Evolutionary conservation across 2,113 vertebrate genomes (phyloP).

Genomic region (Erinaceus europaeus): DNA sequence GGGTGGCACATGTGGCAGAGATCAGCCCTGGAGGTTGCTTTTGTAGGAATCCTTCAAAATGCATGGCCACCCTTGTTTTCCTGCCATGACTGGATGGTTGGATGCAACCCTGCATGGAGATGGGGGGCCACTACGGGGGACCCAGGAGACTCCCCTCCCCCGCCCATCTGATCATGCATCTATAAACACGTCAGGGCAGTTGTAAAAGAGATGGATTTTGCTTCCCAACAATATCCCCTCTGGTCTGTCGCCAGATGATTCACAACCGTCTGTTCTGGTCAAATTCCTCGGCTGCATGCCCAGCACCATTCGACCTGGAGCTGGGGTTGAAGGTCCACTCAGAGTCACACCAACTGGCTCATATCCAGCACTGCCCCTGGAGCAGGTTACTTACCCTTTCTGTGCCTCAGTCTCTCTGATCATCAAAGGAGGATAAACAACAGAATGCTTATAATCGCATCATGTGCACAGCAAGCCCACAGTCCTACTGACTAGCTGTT

Average conservation of each 20-base stretch:
- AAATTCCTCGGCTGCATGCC: background rate
- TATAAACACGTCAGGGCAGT: constrained; percentile 56
- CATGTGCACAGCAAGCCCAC: no score
- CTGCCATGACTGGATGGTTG: no score
- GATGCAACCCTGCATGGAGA: background rate
- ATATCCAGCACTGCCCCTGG: background rate
- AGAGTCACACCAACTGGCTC: no score
- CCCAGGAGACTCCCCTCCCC: background rate
- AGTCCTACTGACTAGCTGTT: no score
- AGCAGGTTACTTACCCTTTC: background rate
- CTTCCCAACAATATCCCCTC: background rate
- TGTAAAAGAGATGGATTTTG: constrained; percentile 67
- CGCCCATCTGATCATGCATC: background rate
- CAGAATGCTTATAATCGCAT: rapidly evolving
- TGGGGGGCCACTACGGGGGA: no score
- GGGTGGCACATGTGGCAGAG: background rate
- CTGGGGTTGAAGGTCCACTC: no score
- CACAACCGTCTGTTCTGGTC: background rate
- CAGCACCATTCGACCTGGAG: background rate
- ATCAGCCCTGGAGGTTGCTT: background rate
- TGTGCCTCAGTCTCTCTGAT: background rate
- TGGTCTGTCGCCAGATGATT: constrained; percentile 43
- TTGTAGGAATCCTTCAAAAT: background rate
- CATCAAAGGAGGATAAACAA: background rate
- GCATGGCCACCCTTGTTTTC: background rate